Evolutionary conservation across 2,888 invertebrate genomes (phyloP), one percentile per base, ranked within the genome.

Genomic region (Aphrophora alni): DNA sequence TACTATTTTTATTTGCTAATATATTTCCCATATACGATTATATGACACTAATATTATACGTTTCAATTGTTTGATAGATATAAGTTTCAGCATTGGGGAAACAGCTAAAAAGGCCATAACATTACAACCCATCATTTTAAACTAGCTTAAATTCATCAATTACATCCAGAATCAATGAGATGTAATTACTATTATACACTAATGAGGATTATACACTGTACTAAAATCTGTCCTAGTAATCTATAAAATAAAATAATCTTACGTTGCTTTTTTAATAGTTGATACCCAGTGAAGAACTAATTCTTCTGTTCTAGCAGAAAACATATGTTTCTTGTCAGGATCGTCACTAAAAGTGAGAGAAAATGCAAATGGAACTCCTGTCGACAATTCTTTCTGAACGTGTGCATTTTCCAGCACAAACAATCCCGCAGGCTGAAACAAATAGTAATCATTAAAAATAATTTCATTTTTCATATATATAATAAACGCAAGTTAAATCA

Each of bases 341-440:
- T 93, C 94, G 85, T 92, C 91, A 83, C 89, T 91, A 86, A 93
- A 93, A 82, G 92, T 91, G 87, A 95, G 91, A 70, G 94, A 94
- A 89, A 95, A 95, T 44, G 94, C 93, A 88, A 95, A 95, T 81
- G 93, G 92, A 85, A 92, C 91, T 82, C 91, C 92, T 0, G 87
- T 86, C 14, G 91, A 92, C 84, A 91, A 90, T 87, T 95, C 95
- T 88, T 92, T 91, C 85, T 91, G 93, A 86, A 92, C 92, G 85
- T 90, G 92, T 86, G 90, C 93, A 87, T 95, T 94, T 87, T 95
- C 95, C 87, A 95, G 89, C 27, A 95, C 91, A 87, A 95, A 91
- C 33, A 94, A 91, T 72, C 95, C 95, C 44, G 92, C 90, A 24
- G 95, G 95, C 87, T 92, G 90, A 69, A 85, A 85, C 24, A 77